phyloP scores from a whole-genome alignment of 2,888 invertebrate species.

The Bellardia bayeri region DNA sequence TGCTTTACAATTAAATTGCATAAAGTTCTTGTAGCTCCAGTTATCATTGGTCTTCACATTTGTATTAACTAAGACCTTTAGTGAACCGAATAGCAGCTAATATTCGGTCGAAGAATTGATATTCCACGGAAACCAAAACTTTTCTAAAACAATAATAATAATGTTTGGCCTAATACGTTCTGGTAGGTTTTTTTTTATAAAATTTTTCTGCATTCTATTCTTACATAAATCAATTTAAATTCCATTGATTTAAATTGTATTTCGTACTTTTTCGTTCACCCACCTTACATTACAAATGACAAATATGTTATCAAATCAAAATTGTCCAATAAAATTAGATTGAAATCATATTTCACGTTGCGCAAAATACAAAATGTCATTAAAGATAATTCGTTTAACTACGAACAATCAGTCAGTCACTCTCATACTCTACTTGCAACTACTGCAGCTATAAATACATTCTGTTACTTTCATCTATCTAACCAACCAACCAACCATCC shows the following conservation, averaged over 20 bases:
- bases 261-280: not conserved
- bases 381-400: conserved; percentile 75
- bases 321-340: conserved; percentile 73
- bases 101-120: too few species aligned
- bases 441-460: conserved; percentile 21
- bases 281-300: conserved; percentile 49
- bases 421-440: conserved; percentile 8
- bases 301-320: conserved; percentile 64
- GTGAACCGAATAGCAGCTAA: too few species aligned
- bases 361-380: conserved; percentile 71
- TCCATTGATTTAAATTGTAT: not conserved
- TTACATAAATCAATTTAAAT: too few species aligned
- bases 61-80: too few species aligned
- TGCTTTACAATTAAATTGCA: too few species aligned
- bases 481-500: not conserved
- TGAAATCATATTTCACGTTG: conserved; percentile 74
- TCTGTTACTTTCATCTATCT: not conserved
- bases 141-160: too few species aligned
- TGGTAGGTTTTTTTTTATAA: too few species aligned
- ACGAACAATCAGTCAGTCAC: conserved; percentile 14
- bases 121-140: too few species aligned
- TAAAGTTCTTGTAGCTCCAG: too few species aligned
- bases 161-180: too few species aligned
- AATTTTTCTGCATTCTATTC: too few species aligned
- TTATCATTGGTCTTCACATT: too few species aligned